Percentiles rank a stretch among this genome's conserved stretches.
Conservation (phyloP, 2,113 vertebrate genomes). For the Ploceus nigricollis region DNA sequence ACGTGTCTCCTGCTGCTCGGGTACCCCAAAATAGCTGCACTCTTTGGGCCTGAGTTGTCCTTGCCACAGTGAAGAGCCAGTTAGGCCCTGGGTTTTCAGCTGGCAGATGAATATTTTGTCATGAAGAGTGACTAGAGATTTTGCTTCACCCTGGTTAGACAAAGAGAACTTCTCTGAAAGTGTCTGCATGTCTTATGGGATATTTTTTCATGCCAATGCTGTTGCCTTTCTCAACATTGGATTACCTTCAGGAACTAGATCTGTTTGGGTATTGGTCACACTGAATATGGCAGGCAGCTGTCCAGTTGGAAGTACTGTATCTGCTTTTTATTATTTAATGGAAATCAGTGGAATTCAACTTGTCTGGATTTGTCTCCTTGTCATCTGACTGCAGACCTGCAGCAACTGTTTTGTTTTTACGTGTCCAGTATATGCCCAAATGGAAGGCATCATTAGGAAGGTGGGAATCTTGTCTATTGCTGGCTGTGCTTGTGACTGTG, state of each 20-base stretch:
- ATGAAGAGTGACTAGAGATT: neutral
- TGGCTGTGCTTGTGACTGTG: neutral
- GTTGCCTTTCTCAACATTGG: neutral
- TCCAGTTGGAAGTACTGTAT: neutral
- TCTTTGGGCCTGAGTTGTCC: neutral
- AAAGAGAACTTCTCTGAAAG: neutral
- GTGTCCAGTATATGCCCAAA: neutral
- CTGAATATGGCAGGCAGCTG: neutral
- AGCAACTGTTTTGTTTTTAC: neutral
- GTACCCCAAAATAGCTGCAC: neutral
- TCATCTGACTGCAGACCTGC: neutral
- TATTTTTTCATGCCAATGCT: neutral
- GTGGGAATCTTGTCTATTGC: neutral
- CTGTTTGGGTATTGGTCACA: neutral
- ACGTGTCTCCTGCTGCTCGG: accelerated
- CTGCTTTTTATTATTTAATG: neutral
- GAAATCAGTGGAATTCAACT: neutral
- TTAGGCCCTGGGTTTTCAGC: neutral
- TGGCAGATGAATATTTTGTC: neutral
- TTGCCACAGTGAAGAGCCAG: neutral
- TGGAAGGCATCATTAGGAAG: neutral
- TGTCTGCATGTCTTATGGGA: accelerated
- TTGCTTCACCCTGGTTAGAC: neutral
- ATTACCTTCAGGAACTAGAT: neutral
- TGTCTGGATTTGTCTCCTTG: neutral